These are phyloP conservation scores for Bathynomus jamesi DNA, from an alignment of 1,140 invertebrate genomes.

Conservation along the genomic window DNA sequence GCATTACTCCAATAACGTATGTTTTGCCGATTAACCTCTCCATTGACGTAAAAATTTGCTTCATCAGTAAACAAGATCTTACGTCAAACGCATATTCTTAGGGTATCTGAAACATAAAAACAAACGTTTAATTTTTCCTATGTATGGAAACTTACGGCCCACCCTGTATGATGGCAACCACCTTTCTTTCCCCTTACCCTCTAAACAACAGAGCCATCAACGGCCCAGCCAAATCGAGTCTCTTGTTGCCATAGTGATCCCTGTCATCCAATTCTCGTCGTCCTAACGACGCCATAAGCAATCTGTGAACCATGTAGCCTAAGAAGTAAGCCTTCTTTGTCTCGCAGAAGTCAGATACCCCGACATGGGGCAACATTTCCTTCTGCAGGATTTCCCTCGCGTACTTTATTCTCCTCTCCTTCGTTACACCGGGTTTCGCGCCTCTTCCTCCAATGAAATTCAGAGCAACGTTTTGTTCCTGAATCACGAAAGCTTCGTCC, in stretches of 20 bases:
- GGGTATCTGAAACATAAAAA: no score
- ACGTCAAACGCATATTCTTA: no score
- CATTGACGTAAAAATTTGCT: no score
- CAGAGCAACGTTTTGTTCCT: slow-evolving; percentile 95
- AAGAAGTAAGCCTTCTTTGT: slow-evolving; percentile 98
- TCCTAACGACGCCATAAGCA: slow-evolving; percentile 87
- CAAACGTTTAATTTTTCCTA: no score
- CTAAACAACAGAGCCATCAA: slow-evolving; percentile 90
- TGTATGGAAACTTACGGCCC: no score
- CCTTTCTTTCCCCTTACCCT: no score
- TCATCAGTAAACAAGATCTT: no score
- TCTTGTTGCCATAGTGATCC: slow-evolving; percentile 99
- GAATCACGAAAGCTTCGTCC: slow-evolving; percentile 98
- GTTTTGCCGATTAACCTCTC: no score
- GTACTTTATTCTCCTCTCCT: slow-evolving; percentile 98
- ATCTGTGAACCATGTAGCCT: slow-evolving; percentile 96
- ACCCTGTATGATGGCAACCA: no score
- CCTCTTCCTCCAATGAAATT: slow-evolving; percentile 97
- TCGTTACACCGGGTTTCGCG: slow-evolving; percentile 92
- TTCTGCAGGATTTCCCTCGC: slow-evolving; percentile 98
- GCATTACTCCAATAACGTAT: no score
- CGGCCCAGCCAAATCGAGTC: slow-evolving; percentile 93
- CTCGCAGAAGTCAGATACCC: slow-evolving; percentile 97
- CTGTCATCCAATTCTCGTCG: slow-evolving; percentile 92
- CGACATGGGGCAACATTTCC: slow-evolving; percentile 98